Evolutionary conservation across 1,140 invertebrate genomes (phyloP).

Genomic region (Lasaia peninsularis): DNA sequence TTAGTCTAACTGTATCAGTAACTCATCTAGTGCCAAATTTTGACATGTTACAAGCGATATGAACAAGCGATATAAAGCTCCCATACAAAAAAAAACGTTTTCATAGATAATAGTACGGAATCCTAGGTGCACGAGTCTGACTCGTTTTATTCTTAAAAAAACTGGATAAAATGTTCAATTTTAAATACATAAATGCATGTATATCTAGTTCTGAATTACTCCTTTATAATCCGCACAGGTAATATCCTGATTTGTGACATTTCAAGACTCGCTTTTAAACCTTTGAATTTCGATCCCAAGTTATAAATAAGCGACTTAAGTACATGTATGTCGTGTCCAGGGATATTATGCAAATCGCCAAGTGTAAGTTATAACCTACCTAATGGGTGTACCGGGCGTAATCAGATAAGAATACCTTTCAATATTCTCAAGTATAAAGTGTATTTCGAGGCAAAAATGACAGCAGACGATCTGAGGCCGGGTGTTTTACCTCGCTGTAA

Average conservation of each 20-base stretch:
- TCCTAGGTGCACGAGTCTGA: no score
- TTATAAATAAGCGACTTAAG: constrained; percentile 6
- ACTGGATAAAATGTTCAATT: no score
- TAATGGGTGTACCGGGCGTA: constrained; percentile 11
- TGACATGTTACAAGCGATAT: no score
- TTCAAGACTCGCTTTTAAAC: background rate
- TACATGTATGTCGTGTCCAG: constrained; percentile 11
- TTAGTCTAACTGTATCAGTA: no score
- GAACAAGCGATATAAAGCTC: no score
- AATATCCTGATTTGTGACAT: background rate
- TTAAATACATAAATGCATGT: no score
- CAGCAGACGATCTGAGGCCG: constrained; percentile 44
- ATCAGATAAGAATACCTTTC: constrained; percentile 29
- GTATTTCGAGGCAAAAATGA: constrained; percentile 51
- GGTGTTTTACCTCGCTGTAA: constrained; percentile 66
- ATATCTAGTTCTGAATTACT: no score
- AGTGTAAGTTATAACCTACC: constrained; percentile 18
- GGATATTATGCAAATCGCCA: constrained; percentile 18
- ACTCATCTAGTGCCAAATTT: no score
- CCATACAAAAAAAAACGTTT: no score
- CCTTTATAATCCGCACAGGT: background rate
- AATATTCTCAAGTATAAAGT: constrained; percentile 48
- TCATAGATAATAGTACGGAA: no score
- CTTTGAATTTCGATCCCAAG: background rate
- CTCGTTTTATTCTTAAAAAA: no score